Percentiles rank a stretch among this genome's conserved stretches.
phyloP scores from a whole-genome alignment of 2,113 vertebrate genomes.

The Morone saxatilis region DNA sequence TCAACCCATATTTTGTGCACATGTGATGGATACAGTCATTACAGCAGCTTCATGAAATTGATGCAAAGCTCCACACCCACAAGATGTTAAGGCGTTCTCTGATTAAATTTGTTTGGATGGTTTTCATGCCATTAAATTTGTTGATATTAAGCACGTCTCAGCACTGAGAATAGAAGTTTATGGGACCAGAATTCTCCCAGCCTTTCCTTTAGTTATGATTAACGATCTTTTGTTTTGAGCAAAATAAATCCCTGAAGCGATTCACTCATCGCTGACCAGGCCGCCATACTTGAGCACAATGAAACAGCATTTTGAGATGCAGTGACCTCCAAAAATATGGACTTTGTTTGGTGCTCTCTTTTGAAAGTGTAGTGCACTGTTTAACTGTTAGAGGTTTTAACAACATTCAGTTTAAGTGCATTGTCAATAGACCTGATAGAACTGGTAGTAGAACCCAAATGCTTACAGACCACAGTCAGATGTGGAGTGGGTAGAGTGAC shows the following conservation, averaged over 20 bases:
- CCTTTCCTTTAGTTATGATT: conserved; percentile 61
- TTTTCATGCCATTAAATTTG: conserved; percentile 54
- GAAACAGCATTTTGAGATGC: not conserved
- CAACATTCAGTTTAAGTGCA: not conserved
- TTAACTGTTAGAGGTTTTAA: not conserved
- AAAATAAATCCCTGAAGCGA: conserved; percentile 22
- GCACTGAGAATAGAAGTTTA: conserved; percentile 36
- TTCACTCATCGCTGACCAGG: conserved; percentile 17
- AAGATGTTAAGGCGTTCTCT: conserved; percentile 49
- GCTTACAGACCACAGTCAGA: not conserved
- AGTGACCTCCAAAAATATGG: conserved; percentile 3
- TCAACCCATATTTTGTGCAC: conserved; percentile 43
- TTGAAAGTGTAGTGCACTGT: not conserved
- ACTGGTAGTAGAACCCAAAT: not conserved
- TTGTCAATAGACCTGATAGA: not conserved
- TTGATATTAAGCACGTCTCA: conserved; percentile 49
- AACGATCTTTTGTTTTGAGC: conserved; percentile 38
- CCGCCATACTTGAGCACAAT: not conserved
- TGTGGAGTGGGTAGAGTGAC: no score
- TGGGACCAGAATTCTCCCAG: not conserved
- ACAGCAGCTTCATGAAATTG: conserved; percentile 64
- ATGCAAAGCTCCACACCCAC: conserved; percentile 76
- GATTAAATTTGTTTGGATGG: conserved; percentile 62
- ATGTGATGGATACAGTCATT: conserved; percentile 80
- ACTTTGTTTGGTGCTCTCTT: not conserved